Evolutionary conservation across 2,113 vertebrate species (phyloP), one percentile per base, ranked within the genome.

Genomic region (Cyrtonyx montezumae): DNA sequence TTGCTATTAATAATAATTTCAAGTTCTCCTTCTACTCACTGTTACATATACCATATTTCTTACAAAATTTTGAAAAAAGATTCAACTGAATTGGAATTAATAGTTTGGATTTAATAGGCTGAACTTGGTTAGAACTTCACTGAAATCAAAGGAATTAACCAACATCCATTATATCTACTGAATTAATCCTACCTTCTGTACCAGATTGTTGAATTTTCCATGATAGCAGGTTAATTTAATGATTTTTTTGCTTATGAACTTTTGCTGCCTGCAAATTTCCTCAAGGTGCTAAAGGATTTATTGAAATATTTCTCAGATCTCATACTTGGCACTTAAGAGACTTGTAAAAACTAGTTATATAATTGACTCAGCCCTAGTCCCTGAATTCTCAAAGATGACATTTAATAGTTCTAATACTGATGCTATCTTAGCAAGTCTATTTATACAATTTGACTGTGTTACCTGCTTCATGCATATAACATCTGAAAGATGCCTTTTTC

Each of bases 281-380:
- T 95, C 40, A 71, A 92, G 61, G 30, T 84, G 13, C 4, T 91
- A 79, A 71, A 88, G 79, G 63, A 75, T 75, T 84, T 93, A 87
- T 75, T 68, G 73, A 95, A 95, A 18, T 65, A 67, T 86, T 79
- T 87, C 43, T 95, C 73, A 87, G 55, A 80, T 94, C 28, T 88
- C 79, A 74, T 75, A 61, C 22, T 28, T 8, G n/a, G 13, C 48
- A 45, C 21, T 79, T 82, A 71, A 84, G 26, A 69, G 37, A 81
- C 28, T 22, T 61, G 61, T 22, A 53, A 88, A 94, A 88, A 48
- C 7, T 71, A 56, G 37, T 79, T 49, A 40, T 71, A 18, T 58
- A 82, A 79, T 32, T 84, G 70, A 90, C 8, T 7, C 15, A 53
- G 2, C 28, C 28, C 59, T 78, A 43, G 8, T 37, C 40, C 25